Conservation (phyloP, 2,113 vertebrate species). For the Nanorana parkeri region DNA sequence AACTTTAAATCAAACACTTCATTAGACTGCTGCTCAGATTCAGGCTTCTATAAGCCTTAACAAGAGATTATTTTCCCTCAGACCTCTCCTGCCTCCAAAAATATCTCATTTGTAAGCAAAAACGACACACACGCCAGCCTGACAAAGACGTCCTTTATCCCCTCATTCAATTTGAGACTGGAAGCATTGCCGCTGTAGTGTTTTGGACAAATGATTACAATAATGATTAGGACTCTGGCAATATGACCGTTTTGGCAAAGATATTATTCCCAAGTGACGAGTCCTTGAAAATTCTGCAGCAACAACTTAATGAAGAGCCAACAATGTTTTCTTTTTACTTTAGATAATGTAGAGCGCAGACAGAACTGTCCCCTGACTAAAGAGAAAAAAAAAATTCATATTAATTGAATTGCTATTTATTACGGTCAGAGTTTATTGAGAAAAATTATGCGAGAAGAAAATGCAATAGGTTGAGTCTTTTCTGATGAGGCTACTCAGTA, state of each 20-base stretch:
- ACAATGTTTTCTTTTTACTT: slow-evolving; percentile 18
- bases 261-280: slow-evolving; percentile 40
- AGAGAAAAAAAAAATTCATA: slow-evolving; percentile 15
- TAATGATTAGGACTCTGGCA: slow-evolving; percentile 36
- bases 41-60: slow-evolving; percentile 20
- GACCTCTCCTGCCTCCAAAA: slow-evolving; percentile 16
- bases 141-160: slow-evolving; percentile 40
- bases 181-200: slow-evolving; percentile 22
- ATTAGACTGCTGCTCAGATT: neutral
- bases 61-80: slow-evolving; percentile 39
- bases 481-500: too few species aligned
- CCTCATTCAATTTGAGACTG: slow-evolving; percentile 32
- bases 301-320: slow-evolving; percentile 41
- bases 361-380: neutral
- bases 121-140: neutral
- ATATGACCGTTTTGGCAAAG: slow-evolving; percentile 38
- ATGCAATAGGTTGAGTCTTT: too few species aligned
- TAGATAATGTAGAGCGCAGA: slow-evolving; percentile 15
- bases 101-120: slow-evolving; percentile 46
- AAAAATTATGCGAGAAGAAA: too few species aligned
- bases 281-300: slow-evolving; percentile 33
- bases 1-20: too few species aligned
- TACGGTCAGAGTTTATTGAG: too few species aligned
- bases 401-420: neutral
- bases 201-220: slow-evolving; percentile 35